Conservation (phyloP, 2,113 vertebrate species). For the Psilopogon haemacephalus region DNA sequence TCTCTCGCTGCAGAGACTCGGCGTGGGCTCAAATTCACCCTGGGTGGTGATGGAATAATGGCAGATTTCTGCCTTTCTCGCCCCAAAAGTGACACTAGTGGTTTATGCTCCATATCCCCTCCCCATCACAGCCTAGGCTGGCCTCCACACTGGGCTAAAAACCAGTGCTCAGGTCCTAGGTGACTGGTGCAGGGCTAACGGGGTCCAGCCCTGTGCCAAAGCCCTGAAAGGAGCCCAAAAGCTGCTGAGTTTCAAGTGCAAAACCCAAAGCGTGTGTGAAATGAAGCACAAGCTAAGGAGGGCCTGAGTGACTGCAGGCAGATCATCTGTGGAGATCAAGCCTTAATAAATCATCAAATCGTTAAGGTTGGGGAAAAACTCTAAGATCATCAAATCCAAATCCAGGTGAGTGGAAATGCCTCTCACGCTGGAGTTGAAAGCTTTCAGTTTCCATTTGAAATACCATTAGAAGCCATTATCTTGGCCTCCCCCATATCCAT, state of each 20-base stretch:
- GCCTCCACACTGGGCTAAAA: too few species aligned
- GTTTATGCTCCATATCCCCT: neutral
- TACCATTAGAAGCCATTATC: neutral
- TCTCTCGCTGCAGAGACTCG: accelerated
- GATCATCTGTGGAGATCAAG: neutral
- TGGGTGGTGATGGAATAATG: accelerated
- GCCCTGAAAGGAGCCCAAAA: too few species aligned
- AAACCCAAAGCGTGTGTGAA: accelerated
- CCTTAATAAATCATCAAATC: too few species aligned
- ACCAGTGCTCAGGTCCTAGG: accelerated
- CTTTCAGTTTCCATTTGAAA: neutral
- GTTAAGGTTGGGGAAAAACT: too few species aligned
- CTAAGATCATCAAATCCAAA: neutral
- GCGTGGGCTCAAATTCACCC: accelerated
- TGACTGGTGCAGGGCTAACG: accelerated
- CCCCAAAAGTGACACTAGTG: neutral
- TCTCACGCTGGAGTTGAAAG: neutral
- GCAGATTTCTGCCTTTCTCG: neutral
- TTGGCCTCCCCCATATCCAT: neutral
- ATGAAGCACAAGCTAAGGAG: neutral
- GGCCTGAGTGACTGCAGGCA: neutral
- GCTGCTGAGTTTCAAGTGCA: neutral
- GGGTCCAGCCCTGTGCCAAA: too few species aligned
- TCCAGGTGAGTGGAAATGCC: neutral
- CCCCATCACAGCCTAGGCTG: neutral